These are phyloP conservation scores for Amphiprion ocellaris DNA, from an alignment of 2,113 vertebrate genomes.

Conservation along the genomic window DNA sequence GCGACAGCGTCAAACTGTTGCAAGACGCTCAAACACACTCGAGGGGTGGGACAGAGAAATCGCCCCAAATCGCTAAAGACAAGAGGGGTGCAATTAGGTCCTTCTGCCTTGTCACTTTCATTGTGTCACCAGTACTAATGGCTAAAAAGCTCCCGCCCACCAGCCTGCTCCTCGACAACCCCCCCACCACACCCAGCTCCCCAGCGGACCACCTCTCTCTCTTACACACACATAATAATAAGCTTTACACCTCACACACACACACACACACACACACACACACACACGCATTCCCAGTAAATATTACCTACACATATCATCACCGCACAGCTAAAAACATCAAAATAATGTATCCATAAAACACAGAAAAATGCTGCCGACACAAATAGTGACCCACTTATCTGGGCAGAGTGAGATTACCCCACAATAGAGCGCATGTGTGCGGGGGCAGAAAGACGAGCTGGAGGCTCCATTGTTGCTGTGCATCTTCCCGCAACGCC, in stretches of 20 bases:
- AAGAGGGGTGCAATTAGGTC: slow-evolving; percentile 77
- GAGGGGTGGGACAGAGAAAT: slow-evolving; percentile 35
- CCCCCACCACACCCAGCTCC: slow-evolving; percentile 61
- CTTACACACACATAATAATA: slow-evolving; percentile 40
- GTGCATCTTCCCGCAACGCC: slow-evolving; percentile 63
- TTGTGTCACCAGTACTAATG: slow-evolving; percentile 76
- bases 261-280: neutral
- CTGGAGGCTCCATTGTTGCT: slow-evolving; percentile 72
- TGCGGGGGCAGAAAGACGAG: slow-evolving; percentile 47
- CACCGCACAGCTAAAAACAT: slow-evolving; percentile 17
- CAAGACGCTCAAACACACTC: slow-evolving; percentile 16
- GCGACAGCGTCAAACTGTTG: slow-evolving; percentile 41
- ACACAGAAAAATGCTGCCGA: slow-evolving; percentile 37
- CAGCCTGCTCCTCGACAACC: slow-evolving; percentile 46
- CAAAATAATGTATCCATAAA: slow-evolving; percentile 21
- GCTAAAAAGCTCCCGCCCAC: slow-evolving; percentile 67
- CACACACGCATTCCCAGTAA: slow-evolving; percentile 19
- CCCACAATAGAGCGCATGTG: slow-evolving; percentile 63
- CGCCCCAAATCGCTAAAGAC: slow-evolving; percentile 59
- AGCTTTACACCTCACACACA: slow-evolving; percentile 3
- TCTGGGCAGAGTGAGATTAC: slow-evolving; percentile 68
- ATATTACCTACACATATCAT: slow-evolving; percentile 22
- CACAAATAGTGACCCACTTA: slow-evolving; percentile 79
- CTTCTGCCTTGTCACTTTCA: slow-evolving; percentile 80
- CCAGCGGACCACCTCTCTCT: slow-evolving; percentile 47